These are phyloP conservation scores for Sciaenops ocellatus DNA, from an alignment of 2,797 vertebrate genomes.

Conservation along the genomic window DNA sequence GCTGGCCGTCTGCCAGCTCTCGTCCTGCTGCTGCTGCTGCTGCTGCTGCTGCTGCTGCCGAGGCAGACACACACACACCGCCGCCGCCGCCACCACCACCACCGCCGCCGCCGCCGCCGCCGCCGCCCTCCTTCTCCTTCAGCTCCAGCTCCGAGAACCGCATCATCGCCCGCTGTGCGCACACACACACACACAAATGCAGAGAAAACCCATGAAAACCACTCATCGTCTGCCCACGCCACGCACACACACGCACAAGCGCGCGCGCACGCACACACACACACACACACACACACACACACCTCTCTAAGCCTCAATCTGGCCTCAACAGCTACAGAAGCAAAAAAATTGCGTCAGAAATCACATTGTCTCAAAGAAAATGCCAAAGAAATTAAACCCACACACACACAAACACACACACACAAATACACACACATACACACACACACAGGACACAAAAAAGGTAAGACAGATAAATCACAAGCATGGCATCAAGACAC, in stretches of 20 bases:
- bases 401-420: constrained; percentile 46
- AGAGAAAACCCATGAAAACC: constrained; percentile 83
- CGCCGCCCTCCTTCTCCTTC: constrained; percentile 96
- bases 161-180: constrained; percentile 99
- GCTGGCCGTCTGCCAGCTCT: constrained; percentile 84
- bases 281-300: constrained; percentile 42
- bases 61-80: constrained; percentile 78
- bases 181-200: constrained; percentile 83
- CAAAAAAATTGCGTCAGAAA: constrained; percentile 79
- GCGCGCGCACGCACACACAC: too few relatives aligned
- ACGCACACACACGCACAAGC: constrained; percentile 44
- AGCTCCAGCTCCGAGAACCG: constrained; percentile 99
- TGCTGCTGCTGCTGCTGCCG: constrained; percentile 86
- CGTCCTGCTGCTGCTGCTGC: constrained; percentile 88
- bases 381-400: constrained; percentile 76
- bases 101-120: constrained; percentile 75
- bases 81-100: constrained; percentile 81
- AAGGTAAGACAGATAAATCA: constrained; percentile 78
- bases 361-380: constrained; percentile 76
- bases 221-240: constrained; percentile 72
- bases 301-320: constrained; percentile 82
- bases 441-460: constrained; percentile 74
- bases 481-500: constrained; percentile 82
- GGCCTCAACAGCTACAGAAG: constrained; percentile 81
- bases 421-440: constrained; percentile 48